Conservation (phyloP, 2,113 vertebrate genomes). For the Rhegmatorhina hoffmannsi region DNA sequence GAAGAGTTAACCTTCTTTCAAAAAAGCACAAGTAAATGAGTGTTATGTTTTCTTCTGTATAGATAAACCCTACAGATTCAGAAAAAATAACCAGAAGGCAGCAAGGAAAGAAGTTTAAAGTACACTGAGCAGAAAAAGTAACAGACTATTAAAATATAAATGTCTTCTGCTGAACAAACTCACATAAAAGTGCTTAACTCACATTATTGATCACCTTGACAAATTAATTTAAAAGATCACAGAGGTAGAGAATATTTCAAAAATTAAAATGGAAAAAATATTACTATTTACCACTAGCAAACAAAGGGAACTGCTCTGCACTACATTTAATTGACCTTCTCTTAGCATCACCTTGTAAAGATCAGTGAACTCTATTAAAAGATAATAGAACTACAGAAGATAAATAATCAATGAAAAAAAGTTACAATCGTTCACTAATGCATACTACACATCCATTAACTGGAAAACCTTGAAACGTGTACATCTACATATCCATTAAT, state of each 20-base stretch:
- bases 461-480: background rate
- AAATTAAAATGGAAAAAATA: background rate
- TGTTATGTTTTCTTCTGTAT: background rate
- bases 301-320: background rate
- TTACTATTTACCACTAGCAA: background rate
- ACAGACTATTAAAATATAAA: background rate
- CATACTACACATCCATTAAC: background rate
- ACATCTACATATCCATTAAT: slow-evolving; percentile 3
- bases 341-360: background rate
- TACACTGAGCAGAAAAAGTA: background rate
- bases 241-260: background rate
- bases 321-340: background rate
- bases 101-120: background rate
- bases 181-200: background rate
- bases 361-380: background rate
- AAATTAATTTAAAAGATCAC: background rate
- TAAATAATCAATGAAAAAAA: background rate
- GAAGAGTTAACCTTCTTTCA: background rate
- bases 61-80: background rate
- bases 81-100: background rate
- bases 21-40: background rate
- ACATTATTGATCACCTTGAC: background rate
- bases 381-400: background rate
- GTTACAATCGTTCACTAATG: background rate
- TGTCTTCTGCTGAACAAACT: background rate